Evolutionary conservation across 2,113 vertebrate species (phyloP).

Genomic region (Naja naja): DNA sequence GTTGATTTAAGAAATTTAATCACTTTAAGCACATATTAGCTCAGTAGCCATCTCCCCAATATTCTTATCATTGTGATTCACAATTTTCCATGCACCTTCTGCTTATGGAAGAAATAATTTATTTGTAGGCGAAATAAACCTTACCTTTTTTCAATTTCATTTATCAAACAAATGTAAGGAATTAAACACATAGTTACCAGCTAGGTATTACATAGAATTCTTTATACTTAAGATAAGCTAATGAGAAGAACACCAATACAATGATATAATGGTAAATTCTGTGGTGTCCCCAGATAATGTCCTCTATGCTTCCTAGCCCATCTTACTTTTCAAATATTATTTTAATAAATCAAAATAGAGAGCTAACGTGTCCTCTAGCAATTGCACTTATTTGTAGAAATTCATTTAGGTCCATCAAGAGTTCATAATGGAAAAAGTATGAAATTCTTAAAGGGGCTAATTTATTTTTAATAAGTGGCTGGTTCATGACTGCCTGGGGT

Average conservation of each 20-base stretch:
- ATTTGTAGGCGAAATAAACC: background rate
- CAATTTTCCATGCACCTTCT: background rate
- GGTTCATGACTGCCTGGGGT: background rate
- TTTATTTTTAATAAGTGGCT: background rate
- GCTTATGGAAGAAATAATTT: background rate
- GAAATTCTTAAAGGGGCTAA: background rate
- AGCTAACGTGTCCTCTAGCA: background rate
- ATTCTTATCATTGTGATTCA: background rate
- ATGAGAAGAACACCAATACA: background rate
- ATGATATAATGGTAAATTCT: background rate
- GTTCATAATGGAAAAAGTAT: background rate
- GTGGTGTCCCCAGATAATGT: background rate
- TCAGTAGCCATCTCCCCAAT: background rate
- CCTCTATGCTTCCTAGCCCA: background rate
- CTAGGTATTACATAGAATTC: background rate
- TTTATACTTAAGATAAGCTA: background rate
- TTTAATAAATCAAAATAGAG: background rate
- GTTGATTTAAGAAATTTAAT: background rate
- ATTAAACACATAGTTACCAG: background rate
- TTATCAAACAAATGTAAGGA: background rate
- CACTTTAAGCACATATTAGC: background rate
- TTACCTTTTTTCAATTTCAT: background rate
- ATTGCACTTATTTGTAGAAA: background rate
- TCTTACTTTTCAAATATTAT: background rate
- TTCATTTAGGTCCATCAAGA: background rate